These are phyloP conservation scores for Planococcus citri DNA, from an alignment of 1,140 invertebrate species.

Conservation along the genomic window DNA sequence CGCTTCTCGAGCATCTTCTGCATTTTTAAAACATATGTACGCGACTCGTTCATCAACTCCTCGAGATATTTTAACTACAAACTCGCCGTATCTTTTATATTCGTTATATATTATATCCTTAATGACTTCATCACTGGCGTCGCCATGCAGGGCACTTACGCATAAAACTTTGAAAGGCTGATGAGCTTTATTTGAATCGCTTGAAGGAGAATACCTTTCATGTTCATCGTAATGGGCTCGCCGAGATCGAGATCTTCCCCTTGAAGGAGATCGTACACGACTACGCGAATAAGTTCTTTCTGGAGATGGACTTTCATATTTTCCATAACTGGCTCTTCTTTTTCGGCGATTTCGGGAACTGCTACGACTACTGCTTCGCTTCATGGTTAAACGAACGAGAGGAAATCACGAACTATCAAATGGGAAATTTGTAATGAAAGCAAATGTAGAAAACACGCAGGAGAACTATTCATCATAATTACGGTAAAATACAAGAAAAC, in stretches of 20 bases:
- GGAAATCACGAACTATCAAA: neutral
- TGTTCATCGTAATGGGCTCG: slow-evolving; percentile 64
- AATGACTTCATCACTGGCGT: slow-evolving; percentile 81
- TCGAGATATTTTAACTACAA: slow-evolving; percentile 81
- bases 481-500: neutral
- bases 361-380: slow-evolving; percentile 5
- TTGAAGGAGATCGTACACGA: slow-evolving; percentile 39
- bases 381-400: neutral
- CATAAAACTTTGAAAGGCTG: slow-evolving; percentile 81
- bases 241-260: slow-evolving; percentile 47
- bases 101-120: slow-evolving; percentile 85
- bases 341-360: neutral
- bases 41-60: slow-evolving; percentile 82
- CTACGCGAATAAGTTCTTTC: slow-evolving; percentile 51
- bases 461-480: neutral
- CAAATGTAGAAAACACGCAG: neutral
- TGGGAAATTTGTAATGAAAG: neutral
- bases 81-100: slow-evolving; percentile 90
- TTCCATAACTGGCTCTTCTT: neutral
- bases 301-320: slow-evolving; percentile 60
- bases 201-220: slow-evolving; percentile 49
- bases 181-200: slow-evolving; percentile 47
- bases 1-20: slow-evolving; percentile 85
- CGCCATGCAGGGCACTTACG: slow-evolving; percentile 80
- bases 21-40: slow-evolving; percentile 86